These are phyloP conservation scores for Aelia acuminata DNA, from an alignment of 2,888 invertebrate genomes.

Conservation along the genomic window DNA sequence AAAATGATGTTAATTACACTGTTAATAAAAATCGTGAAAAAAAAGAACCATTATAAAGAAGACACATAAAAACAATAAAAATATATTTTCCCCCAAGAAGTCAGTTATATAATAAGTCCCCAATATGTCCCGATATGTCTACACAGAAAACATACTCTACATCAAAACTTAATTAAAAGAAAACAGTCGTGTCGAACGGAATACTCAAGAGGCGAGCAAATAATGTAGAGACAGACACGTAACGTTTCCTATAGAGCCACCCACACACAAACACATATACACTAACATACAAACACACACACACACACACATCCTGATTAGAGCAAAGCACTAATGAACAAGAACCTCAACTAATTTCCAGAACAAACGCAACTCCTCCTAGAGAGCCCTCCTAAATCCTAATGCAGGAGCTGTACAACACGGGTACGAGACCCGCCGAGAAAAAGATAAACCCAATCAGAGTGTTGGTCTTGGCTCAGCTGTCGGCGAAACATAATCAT, in stretches of 20 bases:
- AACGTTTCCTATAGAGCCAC: neutral
- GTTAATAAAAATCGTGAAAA: no score
- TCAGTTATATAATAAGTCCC: no score
- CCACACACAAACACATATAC: neutral
- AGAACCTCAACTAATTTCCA: neutral
- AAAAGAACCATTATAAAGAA: no score
- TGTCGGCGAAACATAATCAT: no score
- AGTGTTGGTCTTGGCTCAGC: neutral
- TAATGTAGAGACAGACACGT: neutral
- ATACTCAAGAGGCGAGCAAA: neutral
- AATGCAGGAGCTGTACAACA: neutral
- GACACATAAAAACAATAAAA: no score
- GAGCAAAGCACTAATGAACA: neutral
- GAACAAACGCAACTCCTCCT: neutral
- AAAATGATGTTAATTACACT: no score
- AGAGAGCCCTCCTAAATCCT: constrained; percentile 3
- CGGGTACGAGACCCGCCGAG: neutral
- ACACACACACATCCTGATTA: neutral
- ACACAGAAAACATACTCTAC: neutral
- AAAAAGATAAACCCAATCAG: neutral
- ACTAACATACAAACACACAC: neutral
- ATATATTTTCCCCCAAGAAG: no score
- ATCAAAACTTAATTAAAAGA: constrained; percentile 7
- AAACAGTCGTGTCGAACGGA: neutral
- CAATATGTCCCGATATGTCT: no score